A percentile compares a stretch with the other conserved stretches of the same genome.
These are phyloP conservation scores for Ellobium chinense DNA, from an alignment of 2,888 invertebrate species.

Conservation along the genomic window DNA sequence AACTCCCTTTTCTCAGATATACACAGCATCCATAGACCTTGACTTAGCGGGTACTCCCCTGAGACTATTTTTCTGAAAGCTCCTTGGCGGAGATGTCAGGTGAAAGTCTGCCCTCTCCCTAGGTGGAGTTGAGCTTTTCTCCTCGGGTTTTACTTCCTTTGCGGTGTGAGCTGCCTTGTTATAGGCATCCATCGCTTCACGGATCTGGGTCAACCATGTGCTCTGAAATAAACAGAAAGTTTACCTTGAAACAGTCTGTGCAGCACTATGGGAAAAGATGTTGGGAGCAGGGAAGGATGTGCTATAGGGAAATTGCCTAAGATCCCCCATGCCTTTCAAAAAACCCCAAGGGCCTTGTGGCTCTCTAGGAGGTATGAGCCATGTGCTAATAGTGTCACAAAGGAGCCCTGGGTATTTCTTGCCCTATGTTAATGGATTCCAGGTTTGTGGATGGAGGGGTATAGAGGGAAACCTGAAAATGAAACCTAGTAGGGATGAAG, in stretches of 20 bases:
- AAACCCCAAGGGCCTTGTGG: too few relatives aligned
- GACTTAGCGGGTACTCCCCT: slow-evolving; percentile 62
- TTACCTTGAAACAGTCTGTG: too few relatives aligned
- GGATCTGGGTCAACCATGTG: slow-evolving; percentile 80
- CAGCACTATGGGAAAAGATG: not conserved
- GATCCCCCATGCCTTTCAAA: too few relatives aligned
- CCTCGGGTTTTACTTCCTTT: not conserved
- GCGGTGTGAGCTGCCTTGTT: slow-evolving; percentile 73
- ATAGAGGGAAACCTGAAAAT: too few relatives aligned
- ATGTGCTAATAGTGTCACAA: too few relatives aligned
- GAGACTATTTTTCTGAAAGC: slow-evolving; percentile 46
- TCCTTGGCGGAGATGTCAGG: not conserved
- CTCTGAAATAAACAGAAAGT: slow-evolving; percentile 75
- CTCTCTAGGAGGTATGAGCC: too few relatives aligned
- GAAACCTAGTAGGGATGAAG: too few relatives aligned
- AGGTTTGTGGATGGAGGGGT: too few relatives aligned
- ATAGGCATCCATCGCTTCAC: slow-evolving; percentile 81
- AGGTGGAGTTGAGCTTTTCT: not conserved
- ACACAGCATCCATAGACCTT: slow-evolving; percentile 69
- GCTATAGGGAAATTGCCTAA: not conserved
- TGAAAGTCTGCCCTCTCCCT: not conserved
- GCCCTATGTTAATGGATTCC: too few relatives aligned
- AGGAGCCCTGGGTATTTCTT: too few relatives aligned
- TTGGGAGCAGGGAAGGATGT: not conserved
- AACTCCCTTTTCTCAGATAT: too few relatives aligned